Evolutionary conservation across 2,113 vertebrate genomes (phyloP).

Genomic region (Microtus pennsylvanicus): DNA sequence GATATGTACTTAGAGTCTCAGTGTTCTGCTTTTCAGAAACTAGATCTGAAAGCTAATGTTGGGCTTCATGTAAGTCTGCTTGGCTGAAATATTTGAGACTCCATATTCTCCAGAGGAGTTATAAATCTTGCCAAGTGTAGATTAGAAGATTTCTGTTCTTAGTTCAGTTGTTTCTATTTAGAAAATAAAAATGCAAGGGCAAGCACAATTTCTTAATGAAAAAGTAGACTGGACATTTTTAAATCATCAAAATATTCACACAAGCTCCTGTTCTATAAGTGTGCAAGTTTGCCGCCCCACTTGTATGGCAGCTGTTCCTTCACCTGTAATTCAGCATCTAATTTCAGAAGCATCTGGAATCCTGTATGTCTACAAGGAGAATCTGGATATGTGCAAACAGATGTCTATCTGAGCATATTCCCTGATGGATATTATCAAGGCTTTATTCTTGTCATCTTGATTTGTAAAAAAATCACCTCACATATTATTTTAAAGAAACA

Average conservation of each 20-base stretch:
- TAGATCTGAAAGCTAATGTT: slow-evolving; percentile 17
- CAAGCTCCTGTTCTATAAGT: slow-evolving; percentile 62
- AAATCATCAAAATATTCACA: background rate
- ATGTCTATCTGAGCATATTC: background rate
- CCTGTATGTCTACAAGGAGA: slow-evolving; percentile 15
- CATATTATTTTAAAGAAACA: background rate
- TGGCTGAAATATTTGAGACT: slow-evolving; percentile 40
- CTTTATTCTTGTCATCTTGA: background rate
- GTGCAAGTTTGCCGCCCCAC: background rate
- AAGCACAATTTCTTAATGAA: slow-evolving; percentile 74
- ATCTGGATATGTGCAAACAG: background rate
- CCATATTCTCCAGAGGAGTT: slow-evolving; percentile 12
- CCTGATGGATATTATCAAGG: background rate
- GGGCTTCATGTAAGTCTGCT: background rate
- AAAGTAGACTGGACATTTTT: slow-evolving; percentile 36
- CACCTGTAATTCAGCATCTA: slow-evolving; percentile 61
- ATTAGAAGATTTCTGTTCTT: slow-evolving; percentile 57
- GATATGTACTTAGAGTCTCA: slow-evolving; percentile 1
- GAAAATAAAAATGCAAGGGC: slow-evolving; percentile 62
- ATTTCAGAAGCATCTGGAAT: slow-evolving; percentile 59
- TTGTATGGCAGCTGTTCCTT: slow-evolving; percentile 52
- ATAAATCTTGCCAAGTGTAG: slow-evolving; percentile 52
- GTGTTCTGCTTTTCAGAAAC: background rate
- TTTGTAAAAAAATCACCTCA: background rate
- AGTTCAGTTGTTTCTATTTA: slow-evolving; percentile 59